Conservation (phyloP, 2,113 vertebrate genomes). For the Bolborhynchus lineola region DNA sequence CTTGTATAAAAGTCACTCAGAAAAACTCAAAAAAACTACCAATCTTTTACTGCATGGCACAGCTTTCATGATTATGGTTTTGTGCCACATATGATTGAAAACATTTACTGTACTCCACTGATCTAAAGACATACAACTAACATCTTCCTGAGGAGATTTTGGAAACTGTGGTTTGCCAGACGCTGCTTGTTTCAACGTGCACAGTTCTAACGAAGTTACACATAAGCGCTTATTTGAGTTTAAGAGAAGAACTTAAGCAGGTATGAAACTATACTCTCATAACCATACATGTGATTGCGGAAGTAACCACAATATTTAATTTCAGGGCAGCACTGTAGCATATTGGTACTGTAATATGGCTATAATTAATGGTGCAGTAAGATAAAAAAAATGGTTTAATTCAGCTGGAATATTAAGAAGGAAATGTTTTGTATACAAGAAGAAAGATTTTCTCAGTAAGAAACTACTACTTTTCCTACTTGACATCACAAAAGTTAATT, state of each 20-base stretch:
- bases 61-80: not conserved
- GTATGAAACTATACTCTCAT: not conserved
- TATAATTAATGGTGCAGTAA: not conserved
- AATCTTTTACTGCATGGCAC: not conserved
- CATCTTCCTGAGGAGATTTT: not conserved
- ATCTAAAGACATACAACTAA: not conserved
- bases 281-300: not conserved
- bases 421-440: not conserved
- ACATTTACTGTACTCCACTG: not conserved
- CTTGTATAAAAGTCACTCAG: not conserved
- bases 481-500: not conserved
- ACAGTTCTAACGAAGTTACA: not conserved
- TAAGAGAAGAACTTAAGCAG: not conserved
- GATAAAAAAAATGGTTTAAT: not conserved
- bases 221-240: accelerated
- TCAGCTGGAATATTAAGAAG: not conserved
- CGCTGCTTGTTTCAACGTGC: not conserved
- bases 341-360: not conserved
- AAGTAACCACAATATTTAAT: not conserved
- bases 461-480: not conserved
- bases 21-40: not conserved
- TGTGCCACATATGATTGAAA: not conserved
- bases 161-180: not conserved
- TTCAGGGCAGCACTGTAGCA: not conserved
- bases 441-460: not conserved